Evolutionary conservation across 2,888 invertebrate genomes (phyloP), one percentile per base, ranked within the genome.

Genomic region (Ischnura elegans): DNA sequence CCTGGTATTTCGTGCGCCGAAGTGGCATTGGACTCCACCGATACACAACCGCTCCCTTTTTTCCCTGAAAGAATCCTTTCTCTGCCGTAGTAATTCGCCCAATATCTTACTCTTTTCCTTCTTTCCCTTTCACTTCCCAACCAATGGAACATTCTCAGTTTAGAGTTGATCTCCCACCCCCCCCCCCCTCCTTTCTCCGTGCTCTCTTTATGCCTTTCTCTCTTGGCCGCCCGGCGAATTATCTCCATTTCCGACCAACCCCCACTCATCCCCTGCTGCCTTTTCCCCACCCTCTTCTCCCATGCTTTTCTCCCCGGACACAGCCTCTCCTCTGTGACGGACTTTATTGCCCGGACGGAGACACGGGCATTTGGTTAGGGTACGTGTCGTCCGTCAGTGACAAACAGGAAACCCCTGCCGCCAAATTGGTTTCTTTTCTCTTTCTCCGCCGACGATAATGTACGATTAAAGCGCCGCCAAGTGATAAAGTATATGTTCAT

Each of bases 291-390:
- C 42, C 42, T 42, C 42, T 47, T 51, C 42, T 55, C 42, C 36
- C 21, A 87, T n/a, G n/a, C 51, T 19, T n/a, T n/a, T n/a, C n/a
- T 47, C 47, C 51, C 4, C 51, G 19, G 16, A 51, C 13, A 51
- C 16, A 51, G 51, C 19, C 51, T 1, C 13, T 51, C 8, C 51
- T 1, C 13, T 51, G 43, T 46, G 16, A 19, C 45, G 86, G 86
- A 86, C 86, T 90, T 90, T 90, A 90, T 66, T n/a, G 61, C 61
- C 29, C 55, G 45, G 45, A 66, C 61, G 43, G 90, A 43, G 90
- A 90, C 90, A 90, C 42, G 61, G 61, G 61, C 51, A 36, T 87
- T 51, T 47, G 87, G 87, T 87, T 87, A 51, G n/a, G 42, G 16
- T 36, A 76, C 36, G 76, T 61, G 76, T 76, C 76, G 76, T 29